A percentile compares a stretch with the other conserved stretches of the same genome.
These are phyloP conservation scores for Bombus confusus DNA, from an alignment of 1,140 invertebrate species.

Conservation along the genomic window DNA sequence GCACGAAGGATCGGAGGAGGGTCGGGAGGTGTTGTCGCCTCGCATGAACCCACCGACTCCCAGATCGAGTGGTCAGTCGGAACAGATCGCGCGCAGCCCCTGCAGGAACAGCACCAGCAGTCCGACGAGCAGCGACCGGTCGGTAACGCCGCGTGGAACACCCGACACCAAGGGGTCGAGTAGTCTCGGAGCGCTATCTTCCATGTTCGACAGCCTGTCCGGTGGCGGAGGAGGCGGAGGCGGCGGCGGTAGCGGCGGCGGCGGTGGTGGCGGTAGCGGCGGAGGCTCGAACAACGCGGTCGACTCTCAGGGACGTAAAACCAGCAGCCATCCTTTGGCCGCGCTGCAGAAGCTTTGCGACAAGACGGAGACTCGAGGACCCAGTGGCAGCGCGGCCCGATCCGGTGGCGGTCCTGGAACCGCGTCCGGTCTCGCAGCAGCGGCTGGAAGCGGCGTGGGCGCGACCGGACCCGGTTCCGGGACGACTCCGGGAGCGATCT, in stretches of 20 bases:
- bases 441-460: constrained; percentile 67
- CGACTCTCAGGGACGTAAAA: constrained; percentile 84
- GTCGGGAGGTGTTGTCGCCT: constrained; percentile 81
- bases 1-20: constrained; percentile 74
- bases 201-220: constrained; percentile 94
- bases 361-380: constrained; percentile 91
- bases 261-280: constrained; percentile 80
- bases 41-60: constrained; percentile 84
- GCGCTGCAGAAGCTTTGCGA: constrained; percentile 97
- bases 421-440: constrained; percentile 63
- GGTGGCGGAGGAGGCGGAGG: constrained; percentile 82
- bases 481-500: constrained; percentile 89
- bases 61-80: constrained; percentile 73
- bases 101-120: constrained; percentile 86
- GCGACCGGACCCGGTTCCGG: constrained; percentile 74
- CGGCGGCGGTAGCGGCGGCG: constrained; percentile 83
- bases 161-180: constrained; percentile 87
- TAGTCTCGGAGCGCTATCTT: constrained; percentile 92
- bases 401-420: constrained; percentile 50
- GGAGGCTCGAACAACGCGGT: constrained; percentile 77
- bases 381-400: constrained; percentile 60
- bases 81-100: constrained; percentile 82
- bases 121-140: constrained; percentile 88
- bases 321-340: constrained; percentile 93
- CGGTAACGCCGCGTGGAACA: constrained; percentile 87